Percentiles rank a stretch among this genome's conserved stretches.
Evolutionary conservation across 2,888 invertebrate species (phyloP).

Genomic region (Ferdinandea cuprea): DNA sequence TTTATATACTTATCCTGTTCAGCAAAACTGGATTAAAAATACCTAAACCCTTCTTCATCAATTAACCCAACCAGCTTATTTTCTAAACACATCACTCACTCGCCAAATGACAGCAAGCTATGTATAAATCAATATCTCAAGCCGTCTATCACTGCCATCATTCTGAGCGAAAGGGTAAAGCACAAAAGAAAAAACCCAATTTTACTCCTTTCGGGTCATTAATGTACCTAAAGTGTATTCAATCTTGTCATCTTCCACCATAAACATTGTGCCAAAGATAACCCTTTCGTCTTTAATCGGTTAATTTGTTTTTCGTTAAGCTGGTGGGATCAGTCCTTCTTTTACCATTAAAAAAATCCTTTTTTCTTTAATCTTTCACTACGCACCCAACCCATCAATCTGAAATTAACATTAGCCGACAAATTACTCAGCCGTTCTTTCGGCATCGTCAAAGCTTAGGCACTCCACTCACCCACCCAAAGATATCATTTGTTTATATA

Average conservation of each 20-base stretch:
- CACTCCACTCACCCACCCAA: constrained; percentile 33
- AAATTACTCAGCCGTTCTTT: constrained; percentile 47
- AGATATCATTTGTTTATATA: too few relatives aligned
- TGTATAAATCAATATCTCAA: constrained; percentile 30
- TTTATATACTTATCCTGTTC: too few relatives aligned
- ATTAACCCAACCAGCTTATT: neutral
- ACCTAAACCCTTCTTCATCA: too few relatives aligned
- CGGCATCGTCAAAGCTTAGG: constrained; percentile 38
- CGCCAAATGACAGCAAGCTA: neutral
- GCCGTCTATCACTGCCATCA: constrained; percentile 34
- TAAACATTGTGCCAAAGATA: constrained; percentile 17
- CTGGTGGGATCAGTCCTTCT: constrained; percentile 18
- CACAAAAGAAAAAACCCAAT: neutral
- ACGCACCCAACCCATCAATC: constrained; percentile 2
- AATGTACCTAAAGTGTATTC: constrained; percentile 28
- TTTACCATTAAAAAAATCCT: neutral
- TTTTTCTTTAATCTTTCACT: neutral
- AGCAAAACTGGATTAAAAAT: too few relatives aligned
- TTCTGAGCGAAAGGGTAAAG: constrained; percentile 9
- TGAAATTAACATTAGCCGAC: constrained; percentile 47
- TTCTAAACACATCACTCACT: constrained; percentile 4
- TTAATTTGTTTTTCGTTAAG: constrained; percentile 67
- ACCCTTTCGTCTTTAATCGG: constrained; percentile 50
- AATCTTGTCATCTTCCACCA: constrained; percentile 37
- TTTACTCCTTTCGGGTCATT: constrained; percentile 14